Conservation (phyloP, 2,888 invertebrate genomes). For the Callyntrura sp. region DNA sequence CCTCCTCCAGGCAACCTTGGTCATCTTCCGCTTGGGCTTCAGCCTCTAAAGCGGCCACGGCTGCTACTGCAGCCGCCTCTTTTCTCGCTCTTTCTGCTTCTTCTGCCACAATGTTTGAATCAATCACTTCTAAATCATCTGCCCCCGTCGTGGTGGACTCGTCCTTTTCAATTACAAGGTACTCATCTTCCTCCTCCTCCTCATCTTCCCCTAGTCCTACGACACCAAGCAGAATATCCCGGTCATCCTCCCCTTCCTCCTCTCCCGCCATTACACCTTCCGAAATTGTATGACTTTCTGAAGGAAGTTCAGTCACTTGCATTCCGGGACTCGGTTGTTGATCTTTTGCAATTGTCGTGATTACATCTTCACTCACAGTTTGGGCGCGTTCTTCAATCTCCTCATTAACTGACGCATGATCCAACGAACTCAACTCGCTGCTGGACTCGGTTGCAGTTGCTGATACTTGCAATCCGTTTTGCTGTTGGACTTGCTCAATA, state of each 20-base stretch:
- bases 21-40: slow-evolving; percentile 19
- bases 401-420: slow-evolving; percentile 81
- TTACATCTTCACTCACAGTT: slow-evolving; percentile 76
- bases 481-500: slow-evolving; percentile 62
- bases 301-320: slow-evolving; percentile 66
- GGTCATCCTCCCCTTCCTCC: slow-evolving; percentile 76
- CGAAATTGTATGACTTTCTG: slow-evolving; percentile 80
- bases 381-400: slow-evolving; percentile 75
- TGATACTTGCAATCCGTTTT: slow-evolving; percentile 71
- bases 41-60: slow-evolving; percentile 41
- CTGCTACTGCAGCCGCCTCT: slow-evolving; percentile 27
- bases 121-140: slow-evolving; percentile 67
- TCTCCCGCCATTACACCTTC: slow-evolving; percentile 75
- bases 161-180: slow-evolving; percentile 83
- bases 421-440: slow-evolving; percentile 83
- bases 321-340: slow-evolving; percentile 62
- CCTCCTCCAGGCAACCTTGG: slow-evolving; percentile 64
- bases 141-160: slow-evolving; percentile 75
- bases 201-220: slow-evolving; percentile 82
- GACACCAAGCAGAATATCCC: slow-evolving; percentile 72
- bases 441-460: slow-evolving; percentile 80
- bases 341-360: slow-evolving; percentile 78
- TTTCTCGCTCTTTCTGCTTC: slow-evolving; percentile 63
- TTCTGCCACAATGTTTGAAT: slow-evolving; percentile 72
- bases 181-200: slow-evolving; percentile 84